Conservation (phyloP, 2,888 invertebrate species). For the Reticulitermes lucifugus region DNA sequence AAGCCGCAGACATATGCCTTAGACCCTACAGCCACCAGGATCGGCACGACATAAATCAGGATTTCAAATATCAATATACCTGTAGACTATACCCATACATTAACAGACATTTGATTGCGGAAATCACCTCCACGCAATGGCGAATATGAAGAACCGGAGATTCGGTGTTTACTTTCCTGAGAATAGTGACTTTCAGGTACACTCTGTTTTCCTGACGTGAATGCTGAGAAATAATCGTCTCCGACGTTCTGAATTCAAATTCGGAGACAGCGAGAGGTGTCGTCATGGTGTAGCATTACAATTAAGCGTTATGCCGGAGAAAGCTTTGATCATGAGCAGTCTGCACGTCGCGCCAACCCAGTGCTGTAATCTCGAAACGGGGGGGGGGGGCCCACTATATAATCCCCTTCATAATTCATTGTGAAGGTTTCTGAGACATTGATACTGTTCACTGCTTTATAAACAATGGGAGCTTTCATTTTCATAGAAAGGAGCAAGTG, state of each 20-base stretch:
- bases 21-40: no score
- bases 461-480: no score
- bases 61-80: no score
- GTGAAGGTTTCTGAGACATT: no score
- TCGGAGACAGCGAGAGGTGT: not conserved
- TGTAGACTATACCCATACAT: no score
- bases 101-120: no score
- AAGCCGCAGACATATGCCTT: no score
- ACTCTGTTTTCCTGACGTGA: not conserved
- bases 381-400: not conserved
- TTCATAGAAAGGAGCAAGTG: no score
- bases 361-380: not conserved
- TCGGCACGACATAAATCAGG: no score
- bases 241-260: conserved; percentile 18
- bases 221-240: not conserved
- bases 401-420: not conserved
- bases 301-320: conserved; percentile 4
- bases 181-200: not conserved
- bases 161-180: not conserved
- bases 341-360: not conserved
- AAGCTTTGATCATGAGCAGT: conserved; percentile 13
- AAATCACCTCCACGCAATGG: no score
- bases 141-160: not conserved
- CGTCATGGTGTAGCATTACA: conserved; percentile 8
- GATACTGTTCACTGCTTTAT: no score